phyloP scores from a whole-genome alignment of 2,113 vertebrate species.

The Drymodes brunneopygia region DNA sequence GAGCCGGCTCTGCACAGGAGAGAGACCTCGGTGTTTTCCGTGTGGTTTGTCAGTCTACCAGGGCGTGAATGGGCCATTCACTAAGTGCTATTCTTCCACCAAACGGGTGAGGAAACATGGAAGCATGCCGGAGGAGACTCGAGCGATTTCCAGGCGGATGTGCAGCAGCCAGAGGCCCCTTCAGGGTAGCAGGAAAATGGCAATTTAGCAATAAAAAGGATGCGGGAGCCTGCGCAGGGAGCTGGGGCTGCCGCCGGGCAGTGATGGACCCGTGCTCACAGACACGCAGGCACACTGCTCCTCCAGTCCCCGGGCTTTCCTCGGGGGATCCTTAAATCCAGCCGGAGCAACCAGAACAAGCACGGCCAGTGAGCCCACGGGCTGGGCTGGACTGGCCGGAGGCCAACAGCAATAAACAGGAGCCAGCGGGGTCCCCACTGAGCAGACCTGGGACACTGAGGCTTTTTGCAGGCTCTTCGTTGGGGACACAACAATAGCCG shows the following conservation, averaged over 20 bases:
- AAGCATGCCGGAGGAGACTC: background rate
- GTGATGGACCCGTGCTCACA: fast-evolving
- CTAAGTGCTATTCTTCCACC: background rate
- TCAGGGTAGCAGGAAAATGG: background rate
- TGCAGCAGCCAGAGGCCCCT: background rate
- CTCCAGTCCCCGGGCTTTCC: background rate
- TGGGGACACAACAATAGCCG: background rate
- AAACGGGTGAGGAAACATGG: background rate
- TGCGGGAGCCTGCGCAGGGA: background rate
- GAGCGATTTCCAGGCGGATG: background rate
- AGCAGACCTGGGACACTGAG: background rate
- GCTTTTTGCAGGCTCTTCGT: background rate
- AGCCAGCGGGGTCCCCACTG: fast-evolving
- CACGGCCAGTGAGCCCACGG: background rate
- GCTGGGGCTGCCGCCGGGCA: background rate
- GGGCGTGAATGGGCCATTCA: background rate
- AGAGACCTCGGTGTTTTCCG: background rate
- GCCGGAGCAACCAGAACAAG: background rate
- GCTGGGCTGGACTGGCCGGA: background rate
- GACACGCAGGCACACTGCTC: background rate
- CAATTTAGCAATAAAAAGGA: background rate
- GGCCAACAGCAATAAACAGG: constrained; percentile 11
- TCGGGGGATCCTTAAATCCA: background rate
- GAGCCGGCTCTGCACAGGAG: background rate
- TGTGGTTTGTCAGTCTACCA: background rate